phyloP scores from a whole-genome alignment of 2,888 invertebrate genomes.

The Drosophila leonis region DNA sequence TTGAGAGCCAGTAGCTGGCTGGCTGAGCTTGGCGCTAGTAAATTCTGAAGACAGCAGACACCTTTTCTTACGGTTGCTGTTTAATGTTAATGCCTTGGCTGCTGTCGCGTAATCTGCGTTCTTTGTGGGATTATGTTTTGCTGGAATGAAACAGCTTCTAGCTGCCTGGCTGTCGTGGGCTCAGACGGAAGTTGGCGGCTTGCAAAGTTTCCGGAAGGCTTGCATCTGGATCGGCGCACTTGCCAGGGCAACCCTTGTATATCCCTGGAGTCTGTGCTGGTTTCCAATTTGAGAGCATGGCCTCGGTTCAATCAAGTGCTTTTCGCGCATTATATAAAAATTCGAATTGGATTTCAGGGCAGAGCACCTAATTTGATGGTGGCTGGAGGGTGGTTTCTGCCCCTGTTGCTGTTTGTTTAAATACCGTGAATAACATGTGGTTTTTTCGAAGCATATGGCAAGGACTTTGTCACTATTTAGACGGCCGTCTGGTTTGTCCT shows the following conservation, averaged over 20 bases:
- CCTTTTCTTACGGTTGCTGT: slow-evolving; percentile 67
- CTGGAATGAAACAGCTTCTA: slow-evolving; percentile 67
- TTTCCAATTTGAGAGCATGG: slow-evolving; percentile 16
- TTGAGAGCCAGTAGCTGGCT: slow-evolving; percentile 1
- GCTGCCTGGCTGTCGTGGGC: slow-evolving; percentile 46
- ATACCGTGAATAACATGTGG: slow-evolving; percentile 86
- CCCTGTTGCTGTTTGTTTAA: slow-evolving; percentile 82
- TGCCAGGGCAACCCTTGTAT: slow-evolving; percentile 50
- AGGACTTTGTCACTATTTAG: slow-evolving; percentile 83
- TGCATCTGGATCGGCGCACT: slow-evolving; percentile 61
- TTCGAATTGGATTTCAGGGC: slow-evolving; percentile 83
- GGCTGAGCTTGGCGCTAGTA: slow-evolving; percentile 15
- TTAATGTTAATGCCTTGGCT: slow-evolving; percentile 59
- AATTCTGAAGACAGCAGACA: slow-evolving; percentile 75
- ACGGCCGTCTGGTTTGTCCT: slow-evolving; percentile 51
- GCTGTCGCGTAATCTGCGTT: slow-evolving; percentile 59
- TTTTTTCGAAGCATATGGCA: slow-evolving; percentile 85
- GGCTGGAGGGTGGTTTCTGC: slow-evolving; percentile 63
- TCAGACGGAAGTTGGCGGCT: slow-evolving; percentile 24
- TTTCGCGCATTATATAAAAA: slow-evolving; percentile 83
- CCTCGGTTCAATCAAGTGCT: slow-evolving; percentile 77
- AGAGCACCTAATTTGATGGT: slow-evolving; percentile 72
- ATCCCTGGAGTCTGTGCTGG: slow-evolving; percentile 60
- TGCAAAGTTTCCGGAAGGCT: slow-evolving; percentile 45
- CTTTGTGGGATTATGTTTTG: slow-evolving; percentile 39